Conservation (phyloP, 2,797 vertebrate species). For the Coregonus ussuriensis region DNA sequence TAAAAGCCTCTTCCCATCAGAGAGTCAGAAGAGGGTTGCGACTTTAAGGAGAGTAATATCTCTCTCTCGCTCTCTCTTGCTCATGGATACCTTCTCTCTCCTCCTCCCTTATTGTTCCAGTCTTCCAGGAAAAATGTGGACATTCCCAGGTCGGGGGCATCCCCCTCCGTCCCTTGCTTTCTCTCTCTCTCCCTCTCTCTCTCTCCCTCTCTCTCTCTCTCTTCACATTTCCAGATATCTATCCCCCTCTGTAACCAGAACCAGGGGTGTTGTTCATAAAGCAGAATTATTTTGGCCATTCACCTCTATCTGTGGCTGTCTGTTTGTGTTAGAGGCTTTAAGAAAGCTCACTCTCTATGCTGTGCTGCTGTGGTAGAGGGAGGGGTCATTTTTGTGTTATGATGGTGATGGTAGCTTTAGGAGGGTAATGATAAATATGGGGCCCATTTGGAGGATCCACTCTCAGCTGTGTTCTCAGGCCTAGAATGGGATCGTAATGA, state of each 20-base stretch:
- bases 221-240: slow-evolving; percentile 22
- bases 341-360: slow-evolving; percentile 45
- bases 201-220: not conserved
- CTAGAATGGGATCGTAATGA: slow-evolving; percentile 64
- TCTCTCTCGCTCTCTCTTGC: not conserved
- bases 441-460: slow-evolving; percentile 43
- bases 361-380: not conserved
- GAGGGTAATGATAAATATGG: slow-evolving; percentile 56
- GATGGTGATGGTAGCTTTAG: slow-evolving; percentile 19
- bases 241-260: slow-evolving; percentile 46
- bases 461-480: slow-evolving; percentile 43
- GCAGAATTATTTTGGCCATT: slow-evolving; percentile 41
- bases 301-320: slow-evolving; percentile 68
- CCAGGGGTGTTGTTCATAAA: slow-evolving; percentile 51
- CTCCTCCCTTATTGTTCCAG: not conserved
- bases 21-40: not conserved
- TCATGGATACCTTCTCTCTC: not conserved
- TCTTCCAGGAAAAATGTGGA: not conserved
- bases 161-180: not conserved
- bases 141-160: not conserved
- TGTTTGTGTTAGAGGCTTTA: slow-evolving; percentile 64
- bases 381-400: slow-evolving; percentile 68
- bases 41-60: not conserved
- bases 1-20: not conserved
- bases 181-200: not conserved